Base-by-base conservation (phyloP, 2,797 vertebrate genomes). In the Darevskia nairensis region DNA sequence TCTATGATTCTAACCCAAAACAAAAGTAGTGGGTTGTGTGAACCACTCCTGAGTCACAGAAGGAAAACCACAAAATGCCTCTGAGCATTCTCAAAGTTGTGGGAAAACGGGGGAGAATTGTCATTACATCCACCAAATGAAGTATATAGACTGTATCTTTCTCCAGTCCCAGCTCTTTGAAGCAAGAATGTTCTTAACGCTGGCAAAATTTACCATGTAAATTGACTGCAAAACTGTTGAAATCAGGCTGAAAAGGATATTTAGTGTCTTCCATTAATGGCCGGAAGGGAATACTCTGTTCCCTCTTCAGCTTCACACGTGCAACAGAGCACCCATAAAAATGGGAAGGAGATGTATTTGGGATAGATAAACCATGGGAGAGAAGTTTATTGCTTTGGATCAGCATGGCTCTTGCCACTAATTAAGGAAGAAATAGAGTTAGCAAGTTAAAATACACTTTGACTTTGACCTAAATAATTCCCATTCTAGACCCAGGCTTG, bases 341-440 rank as follows among this genome's bases (percentile, higher is more conserved):
- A 55, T 8, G 44, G 25, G 44, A 61, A 71, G 44, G 86, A 27
- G 27, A 89, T 74, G 64, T 90, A 91, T 92, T 89, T 89, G 94
- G 94, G 89, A 90, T 66, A 91, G 93, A 93, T 93, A 90, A 92
- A 76, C 92, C 84, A n/a, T 93, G 86, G 92, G 78, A 89, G 92
- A 93, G 93, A 92, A 86, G 85, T 90, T 41, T 66, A 85, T 87
- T 85, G 44, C 87, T 88, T 89, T 90, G 83, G 91, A 91, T 64
- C 90, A 88, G 91, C 46, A 1, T 29, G 83, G 87, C 74, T 92
- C 91, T 94, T 90, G 75, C 94, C 94, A 94, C 91, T 96, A 91
- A 94, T 96, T 95, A 95, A 94, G 91, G 91, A 87, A 95, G 94
- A 93, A 95, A 95, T 81, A 95, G 90, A 93, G 86, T 93, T 92